phyloP scores from a whole-genome alignment of 2,113 vertebrate species.

The Myotis brandtii region DNA sequence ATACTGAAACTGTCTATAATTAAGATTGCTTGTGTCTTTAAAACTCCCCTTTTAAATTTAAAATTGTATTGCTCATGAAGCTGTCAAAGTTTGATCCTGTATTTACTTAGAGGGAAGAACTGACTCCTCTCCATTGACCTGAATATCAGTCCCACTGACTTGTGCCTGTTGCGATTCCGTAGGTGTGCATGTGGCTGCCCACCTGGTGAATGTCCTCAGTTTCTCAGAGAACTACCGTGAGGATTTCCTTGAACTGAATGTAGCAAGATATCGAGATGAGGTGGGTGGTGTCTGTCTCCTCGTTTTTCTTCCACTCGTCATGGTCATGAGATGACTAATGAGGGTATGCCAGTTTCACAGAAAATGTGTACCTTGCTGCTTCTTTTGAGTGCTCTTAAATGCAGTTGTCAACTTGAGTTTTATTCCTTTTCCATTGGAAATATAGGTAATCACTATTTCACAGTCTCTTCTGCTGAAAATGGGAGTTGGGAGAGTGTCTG shows the following conservation, averaged over 20 bases:
- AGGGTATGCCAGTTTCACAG: slow-evolving; percentile 63
- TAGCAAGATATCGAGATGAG: slow-evolving; percentile 94
- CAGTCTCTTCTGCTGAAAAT: slow-evolving; percentile 62
- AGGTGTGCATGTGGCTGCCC: slow-evolving; percentile 97
- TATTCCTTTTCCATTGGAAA: slow-evolving; percentile 71
- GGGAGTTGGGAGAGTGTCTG: slow-evolving; percentile 14
- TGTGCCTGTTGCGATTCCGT: slow-evolving; percentile 40
- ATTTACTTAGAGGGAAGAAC: neutral
- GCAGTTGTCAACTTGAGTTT: slow-evolving; percentile 57
- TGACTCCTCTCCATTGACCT: neutral
- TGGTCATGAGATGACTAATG: slow-evolving; percentile 46
- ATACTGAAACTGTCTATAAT: neutral
- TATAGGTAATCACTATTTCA: slow-evolving; percentile 74
- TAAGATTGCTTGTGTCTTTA: neutral
- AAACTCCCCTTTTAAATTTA: neutral
- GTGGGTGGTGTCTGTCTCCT: slow-evolving; percentile 84
- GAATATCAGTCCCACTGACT: neutral
- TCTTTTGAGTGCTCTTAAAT: slow-evolving; percentile 64
- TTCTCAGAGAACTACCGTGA: slow-evolving; percentile 94
- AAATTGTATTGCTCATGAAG: neutral
- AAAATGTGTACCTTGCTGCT: slow-evolving; percentile 46
- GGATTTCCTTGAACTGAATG: slow-evolving; percentile 93
- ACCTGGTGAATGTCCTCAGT: slow-evolving; percentile 93
- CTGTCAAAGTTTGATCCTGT: neutral
- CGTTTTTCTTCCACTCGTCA: slow-evolving; percentile 55